phyloP scores from a whole-genome alignment of 1,140 invertebrate species.

The Stegodyphus dumicola region DNA sequence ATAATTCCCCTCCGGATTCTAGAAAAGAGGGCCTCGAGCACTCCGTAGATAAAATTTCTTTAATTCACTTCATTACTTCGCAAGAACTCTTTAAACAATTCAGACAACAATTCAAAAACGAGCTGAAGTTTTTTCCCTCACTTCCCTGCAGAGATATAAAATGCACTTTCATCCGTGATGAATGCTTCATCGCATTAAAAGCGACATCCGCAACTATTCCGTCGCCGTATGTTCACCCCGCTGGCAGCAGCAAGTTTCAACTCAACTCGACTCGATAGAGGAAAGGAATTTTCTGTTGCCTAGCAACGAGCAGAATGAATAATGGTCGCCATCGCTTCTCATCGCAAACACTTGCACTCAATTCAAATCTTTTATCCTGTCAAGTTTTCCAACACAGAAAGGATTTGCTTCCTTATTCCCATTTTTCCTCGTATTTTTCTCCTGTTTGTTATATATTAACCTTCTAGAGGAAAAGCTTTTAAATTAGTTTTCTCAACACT shows the following conservation, averaged over 20 bases:
- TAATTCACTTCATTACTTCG: constrained; percentile 25
- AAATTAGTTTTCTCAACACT: too few relatives aligned
- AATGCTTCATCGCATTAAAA: constrained; percentile 45
- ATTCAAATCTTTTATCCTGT: constrained; percentile 58
- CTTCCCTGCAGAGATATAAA: constrained; percentile 15
- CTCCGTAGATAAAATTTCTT: too few relatives aligned
- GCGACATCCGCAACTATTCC: constrained; percentile 35
- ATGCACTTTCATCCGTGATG: constrained; percentile 37
- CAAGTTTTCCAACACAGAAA: constrained; percentile 23
- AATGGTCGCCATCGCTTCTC: constrained; percentile 50
- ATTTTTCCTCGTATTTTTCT: background rate
- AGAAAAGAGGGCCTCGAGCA: too few relatives aligned
- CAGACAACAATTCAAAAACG: constrained; percentile 17
- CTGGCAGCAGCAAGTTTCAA: constrained; percentile 19
- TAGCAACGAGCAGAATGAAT: constrained; percentile 40
- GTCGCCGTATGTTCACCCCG: background rate
- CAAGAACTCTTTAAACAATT: constrained; percentile 21
- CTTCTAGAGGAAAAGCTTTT: too few relatives aligned
- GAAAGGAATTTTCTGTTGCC: constrained; percentile 46
- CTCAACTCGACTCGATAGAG: constrained; percentile 30
- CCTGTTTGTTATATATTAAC: background rate
- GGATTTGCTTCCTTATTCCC: background rate
- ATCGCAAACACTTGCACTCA: constrained; percentile 55
- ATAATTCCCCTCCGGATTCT: too few relatives aligned
- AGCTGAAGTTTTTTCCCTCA: constrained; percentile 14